These are phyloP conservation scores for Chiridota heheva DNA, from an alignment of 35 echinoderm and acorn worm genomes.

Conservation along the genomic window DNA sequence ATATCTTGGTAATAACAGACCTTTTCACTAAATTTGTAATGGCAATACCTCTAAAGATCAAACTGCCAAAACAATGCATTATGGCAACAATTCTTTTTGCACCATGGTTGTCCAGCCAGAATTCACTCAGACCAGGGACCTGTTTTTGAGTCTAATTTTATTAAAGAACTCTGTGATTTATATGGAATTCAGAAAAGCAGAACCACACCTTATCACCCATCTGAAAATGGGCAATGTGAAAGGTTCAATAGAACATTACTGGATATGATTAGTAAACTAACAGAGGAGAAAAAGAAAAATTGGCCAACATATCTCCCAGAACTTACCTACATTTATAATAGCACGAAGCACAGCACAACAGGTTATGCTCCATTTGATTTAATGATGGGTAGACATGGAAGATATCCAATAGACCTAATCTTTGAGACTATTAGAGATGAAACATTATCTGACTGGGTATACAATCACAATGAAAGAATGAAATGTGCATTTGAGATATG, in stretches of 20 bases:
- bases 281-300: no score
- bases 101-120: background rate
- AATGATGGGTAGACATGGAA: no score
- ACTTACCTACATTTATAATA: no score
- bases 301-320: no score
- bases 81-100: conserved; percentile 15
- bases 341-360: no score
- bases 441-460: no score
- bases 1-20: conserved; percentile 39
- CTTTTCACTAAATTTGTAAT: conserved; percentile 14
- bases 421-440: no score
- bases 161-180: background rate
- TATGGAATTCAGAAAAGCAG: conserved; percentile 26
- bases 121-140: conserved; percentile 10
- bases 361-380: no score
- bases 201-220: conserved; percentile 43
- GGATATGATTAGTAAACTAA: conserved; percentile 15
- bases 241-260: conserved; percentile 38
- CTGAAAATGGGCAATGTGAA: conserved; percentile 29
- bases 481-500: no score
- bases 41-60: conserved; percentile 6
- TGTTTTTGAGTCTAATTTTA: background rate
- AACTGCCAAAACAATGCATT: background rate
- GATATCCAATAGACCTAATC: no score
- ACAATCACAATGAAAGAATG: no score